Base-by-base conservation (phyloP, 2,113 vertebrate genomes). In the Saccopteryx leptura region DNA sequence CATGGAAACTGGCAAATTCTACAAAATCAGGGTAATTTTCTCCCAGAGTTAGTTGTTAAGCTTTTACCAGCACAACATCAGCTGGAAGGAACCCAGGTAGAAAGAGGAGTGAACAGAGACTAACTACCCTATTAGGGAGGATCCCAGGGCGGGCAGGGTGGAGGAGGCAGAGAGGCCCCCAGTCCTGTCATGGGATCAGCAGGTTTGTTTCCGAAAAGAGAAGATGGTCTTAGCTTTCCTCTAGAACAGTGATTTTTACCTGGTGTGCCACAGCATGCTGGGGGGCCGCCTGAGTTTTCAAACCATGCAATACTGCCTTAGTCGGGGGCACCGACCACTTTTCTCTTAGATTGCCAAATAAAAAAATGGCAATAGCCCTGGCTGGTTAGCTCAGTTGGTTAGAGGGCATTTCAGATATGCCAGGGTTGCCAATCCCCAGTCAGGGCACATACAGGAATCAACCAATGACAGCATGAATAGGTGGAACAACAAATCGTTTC, bases 111-210 rank as follows among this genome's bases (percentile, higher is more conserved):
- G 18, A 24, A 46, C 10, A 19, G 76, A 60, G 74, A 39, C 3
- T n/a, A n/a, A 23, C 31, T 7, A 7, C n/a, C 52, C 4, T 7
- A 0, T 0, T 13, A 31, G 39, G 18, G 39, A 63, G 39, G 65
- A 5, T n/a, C 61, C 11, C 28, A 4, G 65, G 13, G 31, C 5
- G 17, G 26, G 39, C 76, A 18, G 17, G 61, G 4, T 5, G 23
- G 48, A 14, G 39, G 68, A 31, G 69, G 10, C 48, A 58, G 60
- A 75, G 52, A 50, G 69, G 11, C 60, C 60, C 50, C 58, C 18
- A 9, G 28, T 71, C 39, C 60, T 39, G 83, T 39, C 33, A 7
- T 13, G 0, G 52, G 52, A 78, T 63, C 78, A 68, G 28, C 48
- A 24, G 4, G 28, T 83, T 82, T 61, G 39, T 83, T 46, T 60